Conservation (phyloP, 2,888 invertebrate species). For the Synanthedon tipuliformis region DNA sequence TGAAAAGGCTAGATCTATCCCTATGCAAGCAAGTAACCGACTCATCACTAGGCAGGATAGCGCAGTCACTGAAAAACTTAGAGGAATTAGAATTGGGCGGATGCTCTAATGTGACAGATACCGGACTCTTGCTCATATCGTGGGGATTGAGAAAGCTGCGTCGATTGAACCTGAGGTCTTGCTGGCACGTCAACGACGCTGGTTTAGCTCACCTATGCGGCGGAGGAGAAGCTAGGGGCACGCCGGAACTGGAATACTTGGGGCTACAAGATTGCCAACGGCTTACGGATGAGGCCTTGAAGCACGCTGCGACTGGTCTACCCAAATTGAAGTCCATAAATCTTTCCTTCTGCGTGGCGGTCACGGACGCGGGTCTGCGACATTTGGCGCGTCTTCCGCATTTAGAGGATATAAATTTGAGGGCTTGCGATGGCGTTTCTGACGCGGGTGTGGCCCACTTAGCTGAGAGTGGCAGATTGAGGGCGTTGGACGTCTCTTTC, state of each 20-base stretch:
- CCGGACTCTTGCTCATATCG: conserved; percentile 86
- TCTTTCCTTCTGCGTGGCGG: conserved; percentile 92
- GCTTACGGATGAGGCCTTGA: conserved; percentile 89
- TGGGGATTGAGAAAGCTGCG: conserved; percentile 89
- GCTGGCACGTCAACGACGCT: conserved; percentile 91
- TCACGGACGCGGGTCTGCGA: conserved; percentile 92
- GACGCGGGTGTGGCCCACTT: conserved; percentile 93
- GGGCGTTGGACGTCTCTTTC: conserved; percentile 91
- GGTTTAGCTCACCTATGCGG: conserved; percentile 90
- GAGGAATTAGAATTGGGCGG: conserved; percentile 91
- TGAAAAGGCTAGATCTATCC: conserved; percentile 87
- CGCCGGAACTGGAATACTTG: conserved; percentile 83
- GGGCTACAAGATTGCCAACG: conserved; percentile 96
- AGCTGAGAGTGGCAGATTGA: conserved; percentile 88
- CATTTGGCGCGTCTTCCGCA: conserved; percentile 87
- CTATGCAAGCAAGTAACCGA: conserved; percentile 97
- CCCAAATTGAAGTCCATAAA: conserved; percentile 87
- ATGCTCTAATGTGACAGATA: conserved; percentile 91
- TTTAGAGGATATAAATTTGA: conserved; percentile 86
- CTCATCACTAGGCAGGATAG: conserved; percentile 85
- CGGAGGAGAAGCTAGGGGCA: conserved; percentile 81
- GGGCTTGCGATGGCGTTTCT: conserved; percentile 94
- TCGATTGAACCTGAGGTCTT: conserved; percentile 88
- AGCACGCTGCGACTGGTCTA: conserved; percentile 85
- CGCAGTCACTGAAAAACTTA: conserved; percentile 85